Evolutionary conservation across 2,113 vertebrate genomes (phyloP), one percentile per base, ranked within the genome.

Genomic region (Takifugu flavidus): DNA sequence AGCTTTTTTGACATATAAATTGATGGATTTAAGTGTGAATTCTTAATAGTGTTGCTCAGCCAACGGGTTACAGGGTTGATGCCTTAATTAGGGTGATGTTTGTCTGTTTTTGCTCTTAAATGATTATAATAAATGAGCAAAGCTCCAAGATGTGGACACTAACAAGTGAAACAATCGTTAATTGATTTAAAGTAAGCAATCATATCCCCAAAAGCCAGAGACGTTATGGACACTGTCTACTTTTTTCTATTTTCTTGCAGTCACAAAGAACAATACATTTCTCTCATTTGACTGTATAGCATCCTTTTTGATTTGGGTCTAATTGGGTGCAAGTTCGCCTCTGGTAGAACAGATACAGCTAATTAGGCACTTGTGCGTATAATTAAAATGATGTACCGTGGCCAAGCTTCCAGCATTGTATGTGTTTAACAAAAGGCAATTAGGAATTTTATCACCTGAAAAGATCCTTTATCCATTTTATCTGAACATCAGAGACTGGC

Each of bases 331-430:
- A 76, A 65, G 79, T 80, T 88, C 78, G 90, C 89, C 88, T 83
- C 87, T 85, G 82, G 90, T 88, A 84, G 72, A 81, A 85, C 76
- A 83, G 86, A 90, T 88, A 82, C 54, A 81, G 79, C 88, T 90
- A 90, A 92, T 91, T 91, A 91, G 86, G 78, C 80, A 80, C 82
- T 79, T 78, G 80, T 82, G 81, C 72, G 61, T 84, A 79, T 90
- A 86, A 91, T 91, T 91, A 89, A 89, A 88, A 89, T 66, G 67
- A 82, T 87, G 84, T 86, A 82, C 68, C 79, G 62, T 84, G 81
- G 82, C 83, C 80, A 59, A 46, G 76, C 78, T 87, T 86, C 71
- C 77, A 82, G 80, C 83, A 72, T 78, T 64, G 77, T 82, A 65
- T 86, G 81, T 81, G 70, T 88, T 91, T 85, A 85, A 82, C 71